phyloP scores from a whole-genome alignment of 2,888 invertebrate genomes.

The Scotopteryx bipunctaria region DNA sequence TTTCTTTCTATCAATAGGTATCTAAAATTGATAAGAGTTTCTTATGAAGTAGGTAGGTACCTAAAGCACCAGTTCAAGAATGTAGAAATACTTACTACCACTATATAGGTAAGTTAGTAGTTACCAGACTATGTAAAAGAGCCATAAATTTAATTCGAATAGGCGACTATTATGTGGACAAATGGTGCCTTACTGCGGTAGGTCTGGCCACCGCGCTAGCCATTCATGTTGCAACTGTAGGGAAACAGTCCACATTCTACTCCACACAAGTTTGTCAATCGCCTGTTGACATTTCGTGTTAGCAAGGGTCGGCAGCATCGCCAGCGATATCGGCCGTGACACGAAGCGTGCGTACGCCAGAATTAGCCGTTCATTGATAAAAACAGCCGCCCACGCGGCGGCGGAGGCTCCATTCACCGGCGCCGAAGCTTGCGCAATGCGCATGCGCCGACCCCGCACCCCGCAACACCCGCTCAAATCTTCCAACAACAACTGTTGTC shows the following conservation, averaged over 20 bases:
- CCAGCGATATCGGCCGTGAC: constrained; percentile 66
- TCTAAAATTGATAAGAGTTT: too few species aligned
- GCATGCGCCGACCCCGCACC: constrained; percentile 54
- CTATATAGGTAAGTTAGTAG: too few species aligned
- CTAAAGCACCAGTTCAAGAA: too few species aligned
- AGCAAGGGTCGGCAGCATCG: constrained; percentile 56
- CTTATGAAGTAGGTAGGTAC: too few species aligned
- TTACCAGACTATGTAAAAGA: too few species aligned
- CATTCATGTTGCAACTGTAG: constrained; percentile 27
- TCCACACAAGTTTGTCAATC: constrained; percentile 44
- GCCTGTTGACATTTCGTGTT: constrained; percentile 70
- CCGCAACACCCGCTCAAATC: constrained; percentile 48
- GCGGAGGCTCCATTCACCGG: constrained; percentile 75
- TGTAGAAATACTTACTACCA: too few species aligned
- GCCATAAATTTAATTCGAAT: constrained; percentile 18
- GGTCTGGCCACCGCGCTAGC: constrained; percentile 28
- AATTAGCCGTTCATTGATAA: constrained; percentile 82
- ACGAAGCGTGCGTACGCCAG: constrained; percentile 73
- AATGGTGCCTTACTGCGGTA: constrained; percentile 28
- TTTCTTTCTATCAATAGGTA: too few species aligned
- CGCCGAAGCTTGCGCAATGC: constrained; percentile 74
- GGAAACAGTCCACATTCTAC: constrained; percentile 30
- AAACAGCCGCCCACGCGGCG: constrained; percentile 72
- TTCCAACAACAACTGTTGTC: constrained; percentile 60
- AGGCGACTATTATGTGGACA: background rate